Evolutionary conservation across 2,888 invertebrate species (phyloP).

Genomic region (Lepidochrysops patricia): DNA sequence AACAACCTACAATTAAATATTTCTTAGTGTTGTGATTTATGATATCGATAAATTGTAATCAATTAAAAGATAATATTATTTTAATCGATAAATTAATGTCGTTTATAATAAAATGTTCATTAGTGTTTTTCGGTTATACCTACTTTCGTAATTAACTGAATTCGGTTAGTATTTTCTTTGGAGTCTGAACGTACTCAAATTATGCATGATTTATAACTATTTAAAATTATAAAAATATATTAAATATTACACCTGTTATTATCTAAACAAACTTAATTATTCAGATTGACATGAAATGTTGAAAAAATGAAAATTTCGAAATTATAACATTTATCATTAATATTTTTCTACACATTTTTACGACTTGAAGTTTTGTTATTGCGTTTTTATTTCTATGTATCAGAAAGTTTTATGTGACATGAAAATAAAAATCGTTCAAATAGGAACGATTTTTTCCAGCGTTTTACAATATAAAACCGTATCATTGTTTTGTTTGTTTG

Average conservation of each 20-base stretch:
- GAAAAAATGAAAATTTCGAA: background rate
- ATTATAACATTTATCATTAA: background rate
- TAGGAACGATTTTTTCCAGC: background rate
- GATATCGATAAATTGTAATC: background rate
- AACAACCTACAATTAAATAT: slow-evolving; percentile 3
- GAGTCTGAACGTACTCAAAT: too few species aligned
- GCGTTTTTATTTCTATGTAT: background rate
- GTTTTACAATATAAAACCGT: background rate
- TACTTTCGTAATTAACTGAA: background rate
- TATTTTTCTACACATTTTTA: background rate
- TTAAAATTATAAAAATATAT: too few species aligned
- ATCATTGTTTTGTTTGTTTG: background rate
- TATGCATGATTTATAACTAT: too few species aligned
- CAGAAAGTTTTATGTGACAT: background rate
- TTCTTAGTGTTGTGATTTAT: background rate
- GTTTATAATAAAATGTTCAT: background rate
- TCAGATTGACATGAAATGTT: background rate
- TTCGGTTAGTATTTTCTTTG: too few species aligned
- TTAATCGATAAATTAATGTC: background rate
- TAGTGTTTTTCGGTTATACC: background rate
- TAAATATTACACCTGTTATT: too few species aligned
- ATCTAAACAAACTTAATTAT: background rate
- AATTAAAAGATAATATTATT: background rate
- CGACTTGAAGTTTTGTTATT: background rate
- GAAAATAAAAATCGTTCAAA: background rate